phyloP scores from a whole-genome alignment of 64 coral and sea anemone genomes.

The Montipora sp. region DNA sequence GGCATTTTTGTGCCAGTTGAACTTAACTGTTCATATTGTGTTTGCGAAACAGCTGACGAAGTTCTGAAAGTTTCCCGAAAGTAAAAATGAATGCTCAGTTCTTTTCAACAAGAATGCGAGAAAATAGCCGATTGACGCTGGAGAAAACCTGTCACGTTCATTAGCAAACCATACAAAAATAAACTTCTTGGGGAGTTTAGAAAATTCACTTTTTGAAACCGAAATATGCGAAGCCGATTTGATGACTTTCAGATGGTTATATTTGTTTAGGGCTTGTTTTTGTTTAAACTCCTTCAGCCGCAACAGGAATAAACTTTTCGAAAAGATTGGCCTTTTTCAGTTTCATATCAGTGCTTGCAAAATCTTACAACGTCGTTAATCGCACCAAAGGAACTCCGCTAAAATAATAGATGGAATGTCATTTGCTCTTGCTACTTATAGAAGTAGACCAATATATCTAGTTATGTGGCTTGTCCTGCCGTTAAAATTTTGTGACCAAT shows the following conservation, averaged over 20 bases:
- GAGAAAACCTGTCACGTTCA: not conserved
- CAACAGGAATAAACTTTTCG: not conserved
- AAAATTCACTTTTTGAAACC: not conserved
- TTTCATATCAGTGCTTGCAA: not conserved
- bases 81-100: not conserved
- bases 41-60: not conserved
- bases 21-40: not conserved
- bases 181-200: not conserved
- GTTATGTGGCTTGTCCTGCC: not conserved
- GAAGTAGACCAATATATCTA: not conserved
- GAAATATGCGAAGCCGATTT: conserved; percentile 1
- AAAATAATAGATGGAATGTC: conserved; percentile 16
- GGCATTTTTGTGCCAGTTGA: not conserved
- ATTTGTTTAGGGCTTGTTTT: not conserved
- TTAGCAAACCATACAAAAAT: not conserved
- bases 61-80: not conserved
- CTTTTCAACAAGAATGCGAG: not conserved
- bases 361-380: not conserved
- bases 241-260: conserved; percentile 17
- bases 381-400: conserved; percentile 20
- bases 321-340: not conserved
- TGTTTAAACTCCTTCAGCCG: not conserved
- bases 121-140: not conserved
- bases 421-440: not conserved
- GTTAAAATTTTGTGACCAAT: not conserved